Base-by-base conservation (phyloP, 1,140 invertebrate genomes). In the Eueides isabella region DNA sequence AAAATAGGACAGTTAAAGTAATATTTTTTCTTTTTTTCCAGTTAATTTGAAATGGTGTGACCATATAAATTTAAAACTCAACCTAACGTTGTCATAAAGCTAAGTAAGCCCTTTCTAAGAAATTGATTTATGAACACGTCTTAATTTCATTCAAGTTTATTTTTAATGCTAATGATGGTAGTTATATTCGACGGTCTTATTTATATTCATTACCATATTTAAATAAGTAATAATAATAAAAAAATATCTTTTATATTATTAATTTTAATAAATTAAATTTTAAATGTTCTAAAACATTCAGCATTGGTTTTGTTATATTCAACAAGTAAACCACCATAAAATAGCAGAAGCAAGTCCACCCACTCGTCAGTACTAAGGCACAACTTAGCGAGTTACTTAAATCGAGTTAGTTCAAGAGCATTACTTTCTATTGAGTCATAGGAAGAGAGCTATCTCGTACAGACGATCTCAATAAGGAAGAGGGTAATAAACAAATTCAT, bases 401-500 rank as follows among this genome's bases (percentile, higher is more conserved):
- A 88, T 81, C 85, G 83, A 89, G 82, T 90, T 85, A 85, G 85
- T 83, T 84, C 80, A 86, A 87, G 87, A 88, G 88, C 87, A 90
- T 93, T 77, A 88, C 90, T 93, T 92, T 92, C 90, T 91, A 92
- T 85, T 92, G 91, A 92, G 79, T 92, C 91, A 92, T 92, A 91
- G 90, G 91, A 92, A 91, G 90, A 91, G 90, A 89, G 88, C 88
- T 92, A 92, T 92, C 91, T 90, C 80, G 83, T 83, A 79, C 91
- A 91, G 89, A 92, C 91, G 88, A 82, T 91, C 90, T 90, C 91
- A 93, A 93, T 93, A 91, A 93, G 91, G 91, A 93, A 93, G 90
- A 89, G 87, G 88, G 88, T 88, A 93, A 93, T 93, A 93, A 93
- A 93, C 89, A 90, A 92, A 93, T 92, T 92, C 91, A 93, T 89